Evolutionary conservation across 2,113 vertebrate genomes (phyloP).

Genomic region (Vulpes vulpes): DNA sequence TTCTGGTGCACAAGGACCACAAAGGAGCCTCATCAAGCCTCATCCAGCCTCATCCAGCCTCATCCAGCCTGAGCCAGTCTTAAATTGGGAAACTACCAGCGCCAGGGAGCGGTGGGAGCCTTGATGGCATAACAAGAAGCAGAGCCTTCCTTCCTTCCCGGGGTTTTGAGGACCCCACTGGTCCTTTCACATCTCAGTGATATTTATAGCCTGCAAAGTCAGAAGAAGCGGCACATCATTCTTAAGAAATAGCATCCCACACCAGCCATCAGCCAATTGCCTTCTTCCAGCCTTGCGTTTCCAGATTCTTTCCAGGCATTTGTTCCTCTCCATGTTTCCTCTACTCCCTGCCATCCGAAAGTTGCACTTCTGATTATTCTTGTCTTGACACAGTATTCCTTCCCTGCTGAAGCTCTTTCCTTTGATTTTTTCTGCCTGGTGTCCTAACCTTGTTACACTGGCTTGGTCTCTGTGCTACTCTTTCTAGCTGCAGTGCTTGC

Average conservation of each 20-base stretch:
- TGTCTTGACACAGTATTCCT: constrained; percentile 1
- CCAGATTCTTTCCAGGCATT: background rate
- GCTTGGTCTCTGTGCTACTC: background rate
- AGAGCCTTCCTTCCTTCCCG: background rate
- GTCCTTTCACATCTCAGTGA: background rate
- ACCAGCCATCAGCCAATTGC: background rate
- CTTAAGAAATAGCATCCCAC: background rate
- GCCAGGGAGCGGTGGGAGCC: background rate
- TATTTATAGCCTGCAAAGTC: background rate
- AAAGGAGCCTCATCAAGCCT: too few species aligned
- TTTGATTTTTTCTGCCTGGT: constrained; percentile 50
- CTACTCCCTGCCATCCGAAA: background rate
- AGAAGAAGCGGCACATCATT: background rate
- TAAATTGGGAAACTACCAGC: background rate
- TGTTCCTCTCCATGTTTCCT: background rate
- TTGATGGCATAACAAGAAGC: too few species aligned
- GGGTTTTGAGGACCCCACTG: background rate
- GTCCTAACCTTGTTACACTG: constrained; percentile 52
- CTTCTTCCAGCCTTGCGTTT: background rate
- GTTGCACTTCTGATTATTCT: background rate
- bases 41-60: too few species aligned
- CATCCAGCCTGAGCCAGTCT: background rate
- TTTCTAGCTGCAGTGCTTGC: background rate
- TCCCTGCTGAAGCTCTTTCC: constrained; percentile 41
- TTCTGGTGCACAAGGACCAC: background rate